phyloP scores from a whole-genome alignment of 2,113 vertebrate species.

The Sebastes fasciatus region DNA sequence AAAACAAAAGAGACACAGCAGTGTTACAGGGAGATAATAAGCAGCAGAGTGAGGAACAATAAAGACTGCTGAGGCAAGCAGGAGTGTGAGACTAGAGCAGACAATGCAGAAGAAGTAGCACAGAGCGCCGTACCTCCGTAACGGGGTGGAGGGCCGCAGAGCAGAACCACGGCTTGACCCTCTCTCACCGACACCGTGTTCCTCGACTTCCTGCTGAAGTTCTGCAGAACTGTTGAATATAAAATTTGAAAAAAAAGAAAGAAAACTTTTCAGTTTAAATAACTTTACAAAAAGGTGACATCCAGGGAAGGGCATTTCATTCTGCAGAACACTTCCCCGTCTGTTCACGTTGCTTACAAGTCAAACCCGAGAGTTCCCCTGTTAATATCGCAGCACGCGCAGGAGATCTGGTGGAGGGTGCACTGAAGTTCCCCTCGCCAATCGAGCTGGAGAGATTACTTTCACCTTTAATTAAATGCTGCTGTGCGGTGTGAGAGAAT shows the following conservation, averaged over 20 bases:
- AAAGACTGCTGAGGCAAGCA: conserved; percentile 61
- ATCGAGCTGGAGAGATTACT: conserved; percentile 52
- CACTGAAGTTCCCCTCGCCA: conserved; percentile 17
- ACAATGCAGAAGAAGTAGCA: conserved; percentile 52
- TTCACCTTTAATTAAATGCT: conserved; percentile 81
- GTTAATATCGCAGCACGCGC: conserved; percentile 28
- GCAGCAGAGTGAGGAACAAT: conserved; percentile 58
- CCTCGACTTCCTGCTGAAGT: conserved; percentile 86
- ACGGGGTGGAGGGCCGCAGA: conserved; percentile 88
- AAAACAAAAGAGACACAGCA: conserved; percentile 53
- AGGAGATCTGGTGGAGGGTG: conserved; percentile 22
- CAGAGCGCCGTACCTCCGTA: conserved; percentile 85
- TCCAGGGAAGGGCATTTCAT: conserved; percentile 34
- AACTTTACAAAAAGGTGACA: conserved; percentile 25
- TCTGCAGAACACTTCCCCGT: conserved; percentile 22
- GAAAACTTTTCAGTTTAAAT: conserved; percentile 36
- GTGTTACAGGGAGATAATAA: conserved; percentile 59
- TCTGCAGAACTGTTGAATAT: conserved; percentile 87
- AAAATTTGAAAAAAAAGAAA: conserved; percentile 44
- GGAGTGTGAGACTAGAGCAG: conserved; percentile 39
- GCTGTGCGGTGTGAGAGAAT: conserved; percentile 49
- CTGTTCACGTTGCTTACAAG: conserved; percentile 5
- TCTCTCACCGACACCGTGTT: conserved; percentile 88
- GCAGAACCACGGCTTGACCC: conserved; percentile 91
- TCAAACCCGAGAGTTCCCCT: conserved; percentile 5